These are phyloP conservation scores for Champsocephalus gunnari DNA, from an alignment of 2,797 vertebrate species.

Conservation along the genomic window DNA sequence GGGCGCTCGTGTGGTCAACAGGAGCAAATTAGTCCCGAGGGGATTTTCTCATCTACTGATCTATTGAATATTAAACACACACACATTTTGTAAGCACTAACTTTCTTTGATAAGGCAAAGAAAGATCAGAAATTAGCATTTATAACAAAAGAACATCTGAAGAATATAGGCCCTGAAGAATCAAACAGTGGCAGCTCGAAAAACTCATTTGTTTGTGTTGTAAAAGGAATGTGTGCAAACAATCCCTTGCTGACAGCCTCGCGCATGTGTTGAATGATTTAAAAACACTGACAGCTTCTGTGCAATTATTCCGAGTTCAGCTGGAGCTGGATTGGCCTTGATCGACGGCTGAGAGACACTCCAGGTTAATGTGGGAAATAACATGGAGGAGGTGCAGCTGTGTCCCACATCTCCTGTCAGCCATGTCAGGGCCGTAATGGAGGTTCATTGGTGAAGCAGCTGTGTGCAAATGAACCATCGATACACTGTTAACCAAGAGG, in stretches of 20 bases:
- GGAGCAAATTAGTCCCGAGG: conserved; percentile 55
- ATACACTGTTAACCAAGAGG: background rate
- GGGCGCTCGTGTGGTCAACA: conserved; percentile 55
- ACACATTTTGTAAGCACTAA: background rate
- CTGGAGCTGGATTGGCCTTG: background rate
- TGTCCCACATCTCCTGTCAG: conserved; percentile 7
- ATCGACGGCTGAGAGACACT: background rate
- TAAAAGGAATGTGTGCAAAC: conserved; percentile 12
- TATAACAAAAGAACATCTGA: background rate
- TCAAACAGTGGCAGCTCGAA: background rate
- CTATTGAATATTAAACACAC: conserved; percentile 1
- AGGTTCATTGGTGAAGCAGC: background rate
- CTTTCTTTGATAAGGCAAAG: background rate
- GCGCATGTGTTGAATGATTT: conserved; percentile 1
- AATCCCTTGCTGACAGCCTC: background rate
- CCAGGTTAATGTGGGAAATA: background rate
- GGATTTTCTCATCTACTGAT: conserved; percentile 46
- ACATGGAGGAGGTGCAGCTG: background rate
- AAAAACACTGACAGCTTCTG: background rate
- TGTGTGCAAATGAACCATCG: conserved; percentile 9
- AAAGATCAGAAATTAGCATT: background rate
- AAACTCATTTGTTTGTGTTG: background rate
- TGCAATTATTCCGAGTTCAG: conserved; percentile 9
- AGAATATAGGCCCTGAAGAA: background rate
- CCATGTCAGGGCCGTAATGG: background rate